Evolutionary conservation across 2,888 invertebrate genomes (phyloP).

Genomic region (Mesorhabditis sp.): DNA sequence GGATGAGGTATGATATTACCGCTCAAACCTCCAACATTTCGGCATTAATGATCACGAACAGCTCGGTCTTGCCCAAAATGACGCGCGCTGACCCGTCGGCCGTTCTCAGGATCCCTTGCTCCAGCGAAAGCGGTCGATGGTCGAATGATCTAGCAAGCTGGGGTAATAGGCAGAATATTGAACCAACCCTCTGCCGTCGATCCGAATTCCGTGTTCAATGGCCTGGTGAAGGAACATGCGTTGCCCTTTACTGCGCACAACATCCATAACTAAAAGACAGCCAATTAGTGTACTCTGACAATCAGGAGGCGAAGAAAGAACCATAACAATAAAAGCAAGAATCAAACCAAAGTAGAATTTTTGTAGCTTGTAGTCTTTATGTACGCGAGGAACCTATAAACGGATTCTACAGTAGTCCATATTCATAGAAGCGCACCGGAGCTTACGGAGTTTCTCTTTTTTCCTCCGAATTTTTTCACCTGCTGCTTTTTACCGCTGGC

Average conservation of each 20-base stretch:
- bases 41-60: slow-evolving; percentile 2
- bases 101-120: not conserved
- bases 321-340: too few species aligned
- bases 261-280: not conserved
- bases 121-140: not conserved
- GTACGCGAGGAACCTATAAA: too few species aligned
- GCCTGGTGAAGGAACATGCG: not conserved
- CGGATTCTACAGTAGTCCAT: too few species aligned
- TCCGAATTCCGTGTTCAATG: not conserved
- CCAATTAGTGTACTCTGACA: too few species aligned
- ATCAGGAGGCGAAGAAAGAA: too few species aligned
- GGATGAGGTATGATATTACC: not conserved
- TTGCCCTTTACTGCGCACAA: not conserved
- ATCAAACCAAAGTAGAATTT: too few species aligned
- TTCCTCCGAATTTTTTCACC: too few species aligned
- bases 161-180: not conserved
- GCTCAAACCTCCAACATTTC: not conserved
- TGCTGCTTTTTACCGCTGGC: too few species aligned
- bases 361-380: too few species aligned
- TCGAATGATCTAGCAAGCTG: not conserved
- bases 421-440: too few species aligned
- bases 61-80: not conserved
- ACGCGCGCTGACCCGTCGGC: not conserved
- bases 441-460: too few species aligned
- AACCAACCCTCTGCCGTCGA: slow-evolving; percentile 5